Evolutionary conservation across 2,888 invertebrate species (phyloP).

Genomic region (Scaptodrosophila latifasciaeformis): DNA sequence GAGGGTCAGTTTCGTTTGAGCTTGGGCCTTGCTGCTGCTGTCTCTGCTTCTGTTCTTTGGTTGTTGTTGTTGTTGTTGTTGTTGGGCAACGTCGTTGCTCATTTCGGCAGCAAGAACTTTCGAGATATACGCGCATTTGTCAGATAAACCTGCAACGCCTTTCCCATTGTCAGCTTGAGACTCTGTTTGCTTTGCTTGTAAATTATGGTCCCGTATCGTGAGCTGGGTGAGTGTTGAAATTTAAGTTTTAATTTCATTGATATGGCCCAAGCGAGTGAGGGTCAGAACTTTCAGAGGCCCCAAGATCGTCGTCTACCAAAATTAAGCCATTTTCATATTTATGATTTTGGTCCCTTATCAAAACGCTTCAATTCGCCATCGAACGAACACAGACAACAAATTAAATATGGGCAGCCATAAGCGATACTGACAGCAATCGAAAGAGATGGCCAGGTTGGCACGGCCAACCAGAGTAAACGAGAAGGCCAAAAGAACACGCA

Average conservation of each 20-base stretch:
- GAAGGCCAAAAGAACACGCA: background rate
- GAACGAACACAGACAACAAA: conserved; percentile 58
- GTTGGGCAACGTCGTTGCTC: conserved; percentile 10
- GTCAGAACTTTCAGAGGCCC: conserved; percentile 9
- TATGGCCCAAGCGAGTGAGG: conserved; percentile 52
- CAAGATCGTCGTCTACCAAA: conserved; percentile 26
- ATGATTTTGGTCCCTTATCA: conserved; percentile 67
- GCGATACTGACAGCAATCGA: conserved; percentile 57
- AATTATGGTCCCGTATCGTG: conserved; percentile 54
- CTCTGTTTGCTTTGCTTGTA: conserved; percentile 48
- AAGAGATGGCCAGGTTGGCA: conserved; percentile 2
- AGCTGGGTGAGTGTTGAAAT: conserved; percentile 60
- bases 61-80: conserved; percentile 13
- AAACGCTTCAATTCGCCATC: conserved; percentile 66
- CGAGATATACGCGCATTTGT: conserved; percentile 64
- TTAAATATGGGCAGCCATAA: conserved; percentile 68
- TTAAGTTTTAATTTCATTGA: conserved; percentile 67
- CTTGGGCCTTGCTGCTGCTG: conserved; percentile 2
- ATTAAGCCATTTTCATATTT: conserved; percentile 70
- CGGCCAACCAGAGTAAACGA: conserved; percentile 6
- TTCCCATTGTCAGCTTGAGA: conserved; percentile 59
- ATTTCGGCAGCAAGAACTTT: conserved; percentile 51
- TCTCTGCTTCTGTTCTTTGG: background rate
- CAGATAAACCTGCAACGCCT: conserved; percentile 64
- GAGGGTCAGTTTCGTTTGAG: conserved; percentile 59